Base-by-base conservation (phyloP, 2,888 invertebrate species). In the Pseudococcus jackbeardsleyi region DNA sequence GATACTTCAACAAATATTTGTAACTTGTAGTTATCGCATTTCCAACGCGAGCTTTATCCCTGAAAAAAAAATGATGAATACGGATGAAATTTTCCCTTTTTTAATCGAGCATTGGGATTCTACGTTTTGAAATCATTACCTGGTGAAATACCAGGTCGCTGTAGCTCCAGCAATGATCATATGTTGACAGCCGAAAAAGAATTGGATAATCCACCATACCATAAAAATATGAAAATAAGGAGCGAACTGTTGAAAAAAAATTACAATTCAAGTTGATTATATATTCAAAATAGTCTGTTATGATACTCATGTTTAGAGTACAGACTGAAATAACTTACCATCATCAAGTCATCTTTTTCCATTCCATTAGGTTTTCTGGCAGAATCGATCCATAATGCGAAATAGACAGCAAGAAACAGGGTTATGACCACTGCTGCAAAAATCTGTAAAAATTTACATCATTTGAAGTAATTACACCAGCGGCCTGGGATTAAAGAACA, bases 111-210 rank as follows among this genome's bases (percentile, higher is more conserved):
- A 17, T 50, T 4, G 15, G 17, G 4, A 50, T 50, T 50, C 1
- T 7, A 46, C 1, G 46, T 50, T 11, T 50, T 1, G 15, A n/a
- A 50, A 42, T 12, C 19, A 48, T 17, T 68, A 88, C 88, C 88
- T 85, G 46, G 93, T 92, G 91, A 95, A 95, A 91, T 94, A 95
- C 95, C 95, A 95, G 9, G 91, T 92, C 0, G 94, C 93, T 0
- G 95, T 94, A 11, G 94, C 92, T 12, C 94, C 94, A 77, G 94
- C 94, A 88, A 95, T 93, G 6, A 95, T 92, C 92, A 95, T 93
- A 91, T 95, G 94, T 90, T 95, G 94, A 90, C 94, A 94, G 33
- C 94, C 94, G 79, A 95, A 92, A 89, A 94, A 92, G 90, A 95
- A 95, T 91, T 95, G 94, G 68, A 93, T 92, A 89, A 94, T 93